Base-by-base conservation (phyloP, 2,888 invertebrate species). In the Leptogaster cylindrica region DNA sequence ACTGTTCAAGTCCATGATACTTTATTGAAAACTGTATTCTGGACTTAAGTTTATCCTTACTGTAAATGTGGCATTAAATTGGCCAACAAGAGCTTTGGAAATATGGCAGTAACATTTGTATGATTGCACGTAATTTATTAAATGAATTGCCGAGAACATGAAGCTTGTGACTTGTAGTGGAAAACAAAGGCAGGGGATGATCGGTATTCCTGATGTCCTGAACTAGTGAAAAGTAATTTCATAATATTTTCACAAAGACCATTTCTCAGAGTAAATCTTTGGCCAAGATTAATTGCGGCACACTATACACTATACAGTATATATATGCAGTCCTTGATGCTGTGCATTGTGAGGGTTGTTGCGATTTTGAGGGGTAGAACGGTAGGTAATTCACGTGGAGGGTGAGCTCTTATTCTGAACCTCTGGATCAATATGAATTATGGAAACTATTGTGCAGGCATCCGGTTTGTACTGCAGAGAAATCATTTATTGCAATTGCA, bases 101-200 rank as follows among this genome's bases (percentile, higher is more conserved):
- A 61, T 61, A 61, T 61, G 61, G 61, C 27, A 31, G 61, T 61
- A 61, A 61, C 61, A 61, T 61, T 61, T 44, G 44, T 44, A 61
- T 61, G 61, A 61, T 61, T 61, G 44, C 61, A 61, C 44, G 61
- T 61, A 61, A 61, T 61, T 61, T 61, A 61, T 61, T 61, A 61
- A 61, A 44, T 61, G 28, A 61, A 61, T 61, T 44, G 61, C 28
- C 61, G 44, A 12, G 23, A 18, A 16, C 25, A 28, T 33, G 46
- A 20, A 31, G 41, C 10, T 12, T 41, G 6, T 14, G 6, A 20
- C 16, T 39, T 18, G n/a, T 28, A 41, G 16, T 20, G 20, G 41
- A 27, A 58, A 16, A 16, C 39, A 28, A 18, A 8, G 25, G 51
- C 2, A 14, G 4, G 20, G 10, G 5, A 23, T 44, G 44, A 20